Conservation (phyloP, 2,888 invertebrate genomes). For the Idaea aversata region DNA sequence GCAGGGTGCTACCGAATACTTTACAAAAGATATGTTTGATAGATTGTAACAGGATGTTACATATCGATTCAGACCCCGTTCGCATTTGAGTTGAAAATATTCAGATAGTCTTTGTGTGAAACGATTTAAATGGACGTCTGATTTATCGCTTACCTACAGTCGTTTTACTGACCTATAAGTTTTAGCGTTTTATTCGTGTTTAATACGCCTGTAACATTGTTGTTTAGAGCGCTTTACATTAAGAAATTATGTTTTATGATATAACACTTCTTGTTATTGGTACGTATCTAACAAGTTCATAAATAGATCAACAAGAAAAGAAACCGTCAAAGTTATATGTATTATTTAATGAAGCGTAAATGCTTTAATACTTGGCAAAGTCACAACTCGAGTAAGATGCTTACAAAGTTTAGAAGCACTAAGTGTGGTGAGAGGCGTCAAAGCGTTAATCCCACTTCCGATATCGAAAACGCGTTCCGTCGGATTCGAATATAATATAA, state of each 20-base stretch:
- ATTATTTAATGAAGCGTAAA: conserved; percentile 32
- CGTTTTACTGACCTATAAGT: background rate
- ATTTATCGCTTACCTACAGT: background rate
- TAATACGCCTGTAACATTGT: conserved; percentile 10
- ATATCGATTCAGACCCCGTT: conserved; percentile 53
- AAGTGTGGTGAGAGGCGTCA: conserved; percentile 57
- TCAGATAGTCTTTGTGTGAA: conserved; percentile 16
- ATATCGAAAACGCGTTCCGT: conserved; percentile 54
- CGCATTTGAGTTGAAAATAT: conserved; percentile 40
- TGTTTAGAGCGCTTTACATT: background rate
- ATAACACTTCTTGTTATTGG: too few species aligned
- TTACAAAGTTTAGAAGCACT: conserved; percentile 57
- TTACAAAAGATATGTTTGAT: conserved; percentile 55
- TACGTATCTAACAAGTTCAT: background rate
- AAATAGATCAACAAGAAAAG: conserved; percentile 10
- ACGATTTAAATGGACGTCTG: conserved; percentile 2
- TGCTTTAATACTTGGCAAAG: conserved; percentile 25
- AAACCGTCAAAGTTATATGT: conserved; percentile 6
- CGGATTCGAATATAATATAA: conserved; percentile 68
- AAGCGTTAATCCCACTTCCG: conserved; percentile 67
- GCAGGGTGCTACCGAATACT: conserved; percentile 57
- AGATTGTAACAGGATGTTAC: conserved; percentile 60
- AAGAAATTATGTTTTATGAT: too few species aligned
- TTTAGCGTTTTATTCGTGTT: conserved; percentile 12
- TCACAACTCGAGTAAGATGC: conserved; percentile 48